Evolutionary conservation across 2,113 vertebrate species (phyloP).

Genomic region (Entomyzon cyanotis): DNA sequence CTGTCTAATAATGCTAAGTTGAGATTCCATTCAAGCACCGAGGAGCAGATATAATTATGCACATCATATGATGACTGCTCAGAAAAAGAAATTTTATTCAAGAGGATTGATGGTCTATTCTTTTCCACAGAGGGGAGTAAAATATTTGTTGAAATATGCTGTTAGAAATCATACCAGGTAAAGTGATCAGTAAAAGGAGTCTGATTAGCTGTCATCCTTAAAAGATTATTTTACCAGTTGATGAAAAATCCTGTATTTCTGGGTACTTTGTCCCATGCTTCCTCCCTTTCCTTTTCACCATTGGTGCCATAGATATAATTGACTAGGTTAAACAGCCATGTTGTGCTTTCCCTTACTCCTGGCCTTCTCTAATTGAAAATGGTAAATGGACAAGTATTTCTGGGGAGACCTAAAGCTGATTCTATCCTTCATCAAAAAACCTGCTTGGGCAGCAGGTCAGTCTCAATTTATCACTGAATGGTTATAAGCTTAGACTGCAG

Average conservation of each 20-base stretch:
- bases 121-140: conserved; percentile 33
- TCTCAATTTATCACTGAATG: conserved; percentile 65
- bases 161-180: conserved; percentile 42
- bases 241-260: neutral
- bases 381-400: conserved; percentile 63
- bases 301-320: conserved; percentile 9
- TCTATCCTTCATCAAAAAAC: conserved; percentile 67
- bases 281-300: accelerated
- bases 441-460: conserved; percentile 62
- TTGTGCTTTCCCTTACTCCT: conserved; percentile 58
- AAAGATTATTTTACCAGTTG: conserved; percentile 30
- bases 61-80: conserved; percentile 5
- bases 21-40: conserved; percentile 14
- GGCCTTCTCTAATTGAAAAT: conserved; percentile 62
- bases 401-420: conserved; percentile 41
- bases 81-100: conserved; percentile 33
- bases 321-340: conserved; percentile 39
- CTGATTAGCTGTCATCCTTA: conserved; percentile 39
- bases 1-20: neutral
- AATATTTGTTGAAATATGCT: conserved; percentile 51
- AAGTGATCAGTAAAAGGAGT: conserved; percentile 35
- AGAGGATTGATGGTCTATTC: conserved; percentile 26
- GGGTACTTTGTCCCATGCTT: neutral
- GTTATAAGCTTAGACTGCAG: conserved; percentile 67
- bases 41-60: conserved; percentile 30